phyloP scores from a whole-genome alignment of 2,888 invertebrate species.

The Tinea pellionella region DNA sequence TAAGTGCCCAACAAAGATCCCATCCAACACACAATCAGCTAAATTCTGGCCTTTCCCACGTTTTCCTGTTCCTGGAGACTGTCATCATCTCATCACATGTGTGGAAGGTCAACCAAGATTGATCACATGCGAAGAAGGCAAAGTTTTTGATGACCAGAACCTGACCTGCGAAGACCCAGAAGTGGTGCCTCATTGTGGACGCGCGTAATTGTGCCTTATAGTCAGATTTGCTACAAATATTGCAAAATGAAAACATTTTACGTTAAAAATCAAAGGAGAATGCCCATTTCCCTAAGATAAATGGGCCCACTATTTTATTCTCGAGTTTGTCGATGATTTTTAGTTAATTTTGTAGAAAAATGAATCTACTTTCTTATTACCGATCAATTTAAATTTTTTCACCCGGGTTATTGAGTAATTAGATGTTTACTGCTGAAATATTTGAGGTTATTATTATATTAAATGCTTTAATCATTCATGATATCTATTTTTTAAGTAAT shows the following conservation, averaged over 20 bases:
- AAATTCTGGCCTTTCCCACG: conserved; percentile 94
- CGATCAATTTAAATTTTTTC: too few species aligned
- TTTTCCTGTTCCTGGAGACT: conserved; percentile 89
- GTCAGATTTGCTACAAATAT: not conserved
- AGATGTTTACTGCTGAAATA: too few species aligned
- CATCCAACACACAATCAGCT: conserved; percentile 82
- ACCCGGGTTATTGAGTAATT: too few species aligned
- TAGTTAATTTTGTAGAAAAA: too few species aligned
- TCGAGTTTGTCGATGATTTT: too few species aligned
- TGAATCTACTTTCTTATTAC: too few species aligned
- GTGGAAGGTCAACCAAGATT: conserved; percentile 90
- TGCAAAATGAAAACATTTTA: not conserved
- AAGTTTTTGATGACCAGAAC: conserved; percentile 85
- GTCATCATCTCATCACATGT: conserved; percentile 89
- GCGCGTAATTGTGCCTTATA: conserved; percentile 17
- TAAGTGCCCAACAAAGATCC: conserved; percentile 89
- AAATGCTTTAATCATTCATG: too few species aligned
- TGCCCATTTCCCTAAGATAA: too few species aligned
- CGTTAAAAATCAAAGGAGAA: too few species aligned
- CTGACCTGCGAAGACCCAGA: conserved; percentile 88
- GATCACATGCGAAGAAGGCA: conserved; percentile 88
- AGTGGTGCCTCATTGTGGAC: conserved; percentile 61
- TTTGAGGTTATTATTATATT: too few species aligned
- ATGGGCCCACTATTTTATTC: too few species aligned
- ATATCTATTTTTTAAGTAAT: too few species aligned